phyloP scores from a whole-genome alignment of 2,888 invertebrate genomes.

The Laspeyria flexula region DNA sequence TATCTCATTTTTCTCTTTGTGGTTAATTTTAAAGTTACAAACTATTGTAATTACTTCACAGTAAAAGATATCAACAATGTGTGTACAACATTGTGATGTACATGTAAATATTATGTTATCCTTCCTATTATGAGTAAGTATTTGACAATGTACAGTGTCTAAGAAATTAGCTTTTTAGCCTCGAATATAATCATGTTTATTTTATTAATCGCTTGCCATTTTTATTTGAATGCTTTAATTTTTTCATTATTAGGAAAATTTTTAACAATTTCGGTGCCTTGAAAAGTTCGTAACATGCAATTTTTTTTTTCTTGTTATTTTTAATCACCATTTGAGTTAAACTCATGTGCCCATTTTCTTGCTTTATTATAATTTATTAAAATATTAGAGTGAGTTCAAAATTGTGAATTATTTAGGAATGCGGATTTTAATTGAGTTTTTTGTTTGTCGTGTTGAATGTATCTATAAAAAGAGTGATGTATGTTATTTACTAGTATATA shows the following conservation, averaged over 20 bases:
- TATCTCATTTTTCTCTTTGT: background rate
- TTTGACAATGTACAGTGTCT: slow-evolving; percentile 58
- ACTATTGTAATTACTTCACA: background rate
- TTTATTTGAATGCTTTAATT: slow-evolving; percentile 48
- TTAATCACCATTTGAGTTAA: slow-evolving; percentile 67
- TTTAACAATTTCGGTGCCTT: slow-evolving; percentile 29
- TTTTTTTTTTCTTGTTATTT: slow-evolving; percentile 26
- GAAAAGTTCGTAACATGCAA: slow-evolving; percentile 25
- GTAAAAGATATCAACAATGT: background rate
- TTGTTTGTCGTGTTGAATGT: slow-evolving; percentile 56
- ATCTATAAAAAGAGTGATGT: slow-evolving; percentile 58
- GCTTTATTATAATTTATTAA: slow-evolving; percentile 73
- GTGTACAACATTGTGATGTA: slow-evolving; percentile 32
- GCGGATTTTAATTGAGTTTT: slow-evolving; percentile 41
- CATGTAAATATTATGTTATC: slow-evolving; percentile 61
- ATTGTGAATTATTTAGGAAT: slow-evolving; percentile 33
- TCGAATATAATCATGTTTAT: slow-evolving; percentile 61
- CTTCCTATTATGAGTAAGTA: slow-evolving; percentile 47
- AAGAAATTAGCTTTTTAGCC: slow-evolving; percentile 48
- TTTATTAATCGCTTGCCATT: slow-evolving; percentile 68
- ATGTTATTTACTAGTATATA: slow-evolving; percentile 49
- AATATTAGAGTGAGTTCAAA: slow-evolving; percentile 43
- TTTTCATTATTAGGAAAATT: slow-evolving; percentile 15
- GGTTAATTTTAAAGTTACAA: background rate
- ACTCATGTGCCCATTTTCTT: slow-evolving; percentile 76